phyloP scores from a whole-genome alignment of 53 echinoderm and acorn worm genomes.

The Patiria pectinifera region DNA sequence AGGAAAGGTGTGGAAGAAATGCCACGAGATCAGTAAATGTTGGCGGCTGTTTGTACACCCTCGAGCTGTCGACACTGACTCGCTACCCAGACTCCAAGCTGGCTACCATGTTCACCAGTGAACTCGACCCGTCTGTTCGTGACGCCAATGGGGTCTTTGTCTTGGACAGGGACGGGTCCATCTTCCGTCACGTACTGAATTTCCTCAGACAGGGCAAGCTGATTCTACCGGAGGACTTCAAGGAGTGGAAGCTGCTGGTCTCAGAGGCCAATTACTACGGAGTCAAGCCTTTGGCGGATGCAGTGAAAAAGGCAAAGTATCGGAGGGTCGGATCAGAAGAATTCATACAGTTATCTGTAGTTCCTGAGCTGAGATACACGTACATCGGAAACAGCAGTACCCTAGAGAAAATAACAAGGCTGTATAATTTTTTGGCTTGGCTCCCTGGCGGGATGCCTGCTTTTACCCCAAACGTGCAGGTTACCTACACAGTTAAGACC shows the following conservation, averaged over 20 bases:
- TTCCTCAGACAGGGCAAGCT: constrained; percentile 10
- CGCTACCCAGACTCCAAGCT: constrained; percentile 96
- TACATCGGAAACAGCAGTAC: no score
- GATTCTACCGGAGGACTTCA: constrained; percentile 48
- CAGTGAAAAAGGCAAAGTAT: no score
- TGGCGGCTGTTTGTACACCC: constrained; percentile 87
- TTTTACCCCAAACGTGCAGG: no score
- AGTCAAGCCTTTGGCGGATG: background rate
- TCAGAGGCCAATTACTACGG: constrained; percentile 44
- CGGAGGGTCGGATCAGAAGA: constrained; percentile 56
- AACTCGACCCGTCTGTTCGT: background rate
- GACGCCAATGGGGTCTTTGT: constrained; percentile 35
- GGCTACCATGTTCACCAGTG: constrained; percentile 88
- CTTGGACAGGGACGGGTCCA: no score
- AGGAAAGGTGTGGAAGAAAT: no score
- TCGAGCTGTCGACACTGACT: constrained; percentile 77
- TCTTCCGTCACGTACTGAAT: constrained; percentile 18
- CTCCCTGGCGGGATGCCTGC: no score
- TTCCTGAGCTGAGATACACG: no score
- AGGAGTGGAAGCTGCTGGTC: constrained; percentile 53
- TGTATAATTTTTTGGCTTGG: no score
- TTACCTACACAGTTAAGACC: no score
- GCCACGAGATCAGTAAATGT: no score
- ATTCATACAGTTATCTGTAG: constrained; percentile 2
- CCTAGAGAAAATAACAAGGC: no score